Evolutionary conservation across 2,113 vertebrate genomes (phyloP), one percentile per base, ranked within the genome.

Genomic region (Genyomyrus donnyi): DNA sequence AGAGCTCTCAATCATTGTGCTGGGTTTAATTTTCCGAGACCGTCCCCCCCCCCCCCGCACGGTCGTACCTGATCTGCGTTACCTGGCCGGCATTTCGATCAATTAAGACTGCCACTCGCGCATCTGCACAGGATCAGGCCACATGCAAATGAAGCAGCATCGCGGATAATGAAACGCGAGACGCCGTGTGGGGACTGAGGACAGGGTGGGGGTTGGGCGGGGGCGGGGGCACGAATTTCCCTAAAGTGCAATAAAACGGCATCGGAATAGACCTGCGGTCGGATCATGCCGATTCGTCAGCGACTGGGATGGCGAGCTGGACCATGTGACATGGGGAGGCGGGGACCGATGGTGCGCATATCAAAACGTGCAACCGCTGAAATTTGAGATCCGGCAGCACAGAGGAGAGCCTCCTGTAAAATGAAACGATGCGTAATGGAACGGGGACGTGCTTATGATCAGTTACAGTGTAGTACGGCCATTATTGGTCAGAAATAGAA

Each of bases 1-100:
- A 62, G 93, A 93, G 92, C 90, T 53, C 92, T 93, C 92, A 77
- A 62, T 95, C 94, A 94, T 94, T 94, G 91, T 90, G 56, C 0
- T 93, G 92, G 90, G 86, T 94, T 95, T 95, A 95, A 95, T 96
- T 95, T 96, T 93, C 94, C 89, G 39, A 92, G 91, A 92, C n/a
- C 9, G n/a, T 9, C 8, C 10, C 3, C 27, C 10, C 9, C 62
- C 19, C 0, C 91, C 94, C n/a, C 3, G 0, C 13, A 2, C 7
- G 53, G 13, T 56, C 5, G 9, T 35, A 87, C 85, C 49, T 95
- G 94, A 94, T 93, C 94, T 94, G 92, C 91, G 93, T 62, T 91
- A 93, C 92, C 93, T 93, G 93, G 90, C 90, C 92, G 94, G 90
- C 91, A 92, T 95, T 90, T 94, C 93, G 94, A 92, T 95, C 95